Base-by-base conservation (phyloP, 2,888 invertebrate genomes). In the Drepana falcataria region DNA sequence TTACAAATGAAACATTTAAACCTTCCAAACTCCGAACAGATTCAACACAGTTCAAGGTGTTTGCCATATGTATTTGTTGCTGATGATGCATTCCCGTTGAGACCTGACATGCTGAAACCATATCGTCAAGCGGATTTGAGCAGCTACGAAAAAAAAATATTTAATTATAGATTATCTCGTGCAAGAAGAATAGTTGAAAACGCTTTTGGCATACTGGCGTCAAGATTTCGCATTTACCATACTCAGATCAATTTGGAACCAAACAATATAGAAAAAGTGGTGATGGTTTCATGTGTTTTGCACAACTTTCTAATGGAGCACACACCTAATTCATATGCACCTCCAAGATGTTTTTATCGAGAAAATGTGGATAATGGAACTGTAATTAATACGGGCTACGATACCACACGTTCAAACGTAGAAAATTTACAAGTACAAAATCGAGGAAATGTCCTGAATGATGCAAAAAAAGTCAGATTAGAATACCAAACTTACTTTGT, bases 51-150 rank as follows among this genome's bases (percentile, higher is more conserved):
- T 49, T 47, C 53, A 52, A 51, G 55, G 21, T 21, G 21, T 21
- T 21, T 21, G 37, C 58, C 59, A 52, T 57, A 63, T 53, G 58
- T 61, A 51, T 59, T 62, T 59, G 57, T 62, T 40, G 60, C 55
- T 54, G 64, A 61, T 55, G 60, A 64, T 44, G 61, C 59, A 40
- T 64, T 61, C 51, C 56, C 60, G 37, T 49, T 64, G 47, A 54
- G 59, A 52, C 40, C 57, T 35, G 65, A 71, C 58, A 64, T 69
- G 52, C 59, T 68, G 48, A 69, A 68, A 57, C 66, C 66, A 55
- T 67, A 57, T 59, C 57, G 64, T 35, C 61, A 65, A 62, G 57
- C 53, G 51, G 59, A 61, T 55, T 60, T 67, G 55, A 53, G 52
- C 53, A 54, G 49, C 37, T 51, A 49, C 47, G 53, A 55, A 53